Conservation (phyloP, 1,140 invertebrate species). For the Helicoverpa zea region DNA sequence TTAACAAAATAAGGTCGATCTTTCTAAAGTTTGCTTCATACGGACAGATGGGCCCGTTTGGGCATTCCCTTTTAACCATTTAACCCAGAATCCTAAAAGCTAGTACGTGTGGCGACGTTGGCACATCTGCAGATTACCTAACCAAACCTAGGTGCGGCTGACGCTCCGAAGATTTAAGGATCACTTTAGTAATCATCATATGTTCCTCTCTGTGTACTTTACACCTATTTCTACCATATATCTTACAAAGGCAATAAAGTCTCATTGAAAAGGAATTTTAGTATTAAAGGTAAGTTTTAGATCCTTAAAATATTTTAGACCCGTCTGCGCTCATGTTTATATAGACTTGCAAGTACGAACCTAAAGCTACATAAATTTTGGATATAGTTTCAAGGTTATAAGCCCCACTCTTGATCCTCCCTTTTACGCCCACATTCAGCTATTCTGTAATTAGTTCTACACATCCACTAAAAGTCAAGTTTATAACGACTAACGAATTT, state of each 20-base stretch:
- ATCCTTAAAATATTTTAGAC: not conserved
- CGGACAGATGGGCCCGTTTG: no score
- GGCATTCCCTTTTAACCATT: no score
- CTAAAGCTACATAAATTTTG: constrained; percentile 3
- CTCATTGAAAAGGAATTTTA: not conserved
- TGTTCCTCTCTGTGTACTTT: constrained; percentile 2
- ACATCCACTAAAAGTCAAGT: not conserved
- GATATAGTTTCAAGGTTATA: constrained; percentile 7
- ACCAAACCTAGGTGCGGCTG: not conserved
- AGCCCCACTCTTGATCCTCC: constrained; percentile 4
- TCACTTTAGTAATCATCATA: constrained; percentile 3
- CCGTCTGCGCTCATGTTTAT: not conserved
- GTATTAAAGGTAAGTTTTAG: not conserved
- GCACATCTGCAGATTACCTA: constrained; percentile 9
- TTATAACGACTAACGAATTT: not conserved
- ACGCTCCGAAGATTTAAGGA: not conserved
- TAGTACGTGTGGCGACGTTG: not conserved
- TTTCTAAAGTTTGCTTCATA: no score
- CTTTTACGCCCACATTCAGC: constrained; percentile 7
- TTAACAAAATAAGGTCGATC: no score
- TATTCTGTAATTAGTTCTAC: constrained; percentile 14
- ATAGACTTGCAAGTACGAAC: not conserved
- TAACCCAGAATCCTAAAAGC: not conserved
- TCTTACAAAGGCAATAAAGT: not conserved
- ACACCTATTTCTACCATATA: not conserved